Base-by-base conservation (phyloP, 2,113 vertebrate species). In the Chloebia gouldiae region DNA sequence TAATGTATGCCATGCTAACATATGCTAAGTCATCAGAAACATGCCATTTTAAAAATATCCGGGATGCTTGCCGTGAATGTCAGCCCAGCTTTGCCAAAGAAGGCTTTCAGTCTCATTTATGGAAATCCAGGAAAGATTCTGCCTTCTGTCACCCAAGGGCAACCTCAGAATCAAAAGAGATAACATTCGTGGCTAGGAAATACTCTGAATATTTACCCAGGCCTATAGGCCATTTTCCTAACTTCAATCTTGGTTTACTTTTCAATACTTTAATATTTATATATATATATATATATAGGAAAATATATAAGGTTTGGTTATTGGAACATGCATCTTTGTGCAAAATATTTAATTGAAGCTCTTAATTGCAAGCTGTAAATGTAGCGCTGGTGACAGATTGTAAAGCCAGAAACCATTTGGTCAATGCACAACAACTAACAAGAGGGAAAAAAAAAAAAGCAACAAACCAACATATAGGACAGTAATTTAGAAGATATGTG, bases 301-400 rank as follows among this genome's bases (percentile, higher is more conserved):
- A 92, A 94, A 82, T 73, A 63, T 60, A n/a, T 80, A 56, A 71
- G 68, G 64, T 86, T 60, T 81, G 54, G 68, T 66, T 94, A 77
- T 49, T 83, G 81, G 65, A 89, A 87, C 53, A 9, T 24, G 44
- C 57, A 84, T 79, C 68, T 71, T 70, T 28, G n/a, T 86, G 64
- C 35, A 94, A 94, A 97, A 96, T 96, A 96, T 96, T 93, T 95
- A 94, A 95, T 93, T 20, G 7, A 96, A 92, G 88, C 60, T 53
- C 69, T 82, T 96, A 96, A 93, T 95, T 96, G 87, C 92, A 93
- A 96, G 90, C 92, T 96, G 88, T 83, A 96, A 86, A 88, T 86
- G 90, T 73, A 90, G 75, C 51, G 13, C 71, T 45, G 30, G 70
- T 64, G 87, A 94, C 92, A 94, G 93, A 94, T 88, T 96, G 95